Evolutionary conservation across 2,888 invertebrate genomes (phyloP).

Genomic region (Drosophila demipolita): DNA sequence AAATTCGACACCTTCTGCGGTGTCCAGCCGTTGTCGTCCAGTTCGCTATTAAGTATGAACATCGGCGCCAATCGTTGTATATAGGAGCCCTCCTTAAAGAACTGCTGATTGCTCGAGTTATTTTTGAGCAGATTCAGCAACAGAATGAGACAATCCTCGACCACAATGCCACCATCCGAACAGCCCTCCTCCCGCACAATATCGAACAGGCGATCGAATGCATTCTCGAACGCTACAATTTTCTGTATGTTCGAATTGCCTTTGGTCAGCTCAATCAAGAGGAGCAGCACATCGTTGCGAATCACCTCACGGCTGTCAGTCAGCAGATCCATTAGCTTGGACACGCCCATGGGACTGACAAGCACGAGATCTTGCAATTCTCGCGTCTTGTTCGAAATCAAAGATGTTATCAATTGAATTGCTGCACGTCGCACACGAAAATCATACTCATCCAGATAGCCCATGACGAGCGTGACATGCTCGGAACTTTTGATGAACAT

Average conservation of each 20-base stretch:
- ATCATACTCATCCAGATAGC: constrained; percentile 97
- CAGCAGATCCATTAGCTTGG: constrained; percentile 98
- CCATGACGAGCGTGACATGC: constrained; percentile 92
- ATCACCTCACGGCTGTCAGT: constrained; percentile 97
- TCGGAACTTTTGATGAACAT: constrained; percentile 97
- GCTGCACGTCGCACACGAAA: constrained; percentile 96
- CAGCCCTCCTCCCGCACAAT: constrained; percentile 96
- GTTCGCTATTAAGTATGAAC: constrained; percentile 90
- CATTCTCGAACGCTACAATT: constrained; percentile 99
- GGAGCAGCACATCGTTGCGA: constrained; percentile 95
- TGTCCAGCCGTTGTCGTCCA: constrained; percentile 93
- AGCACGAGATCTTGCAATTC: constrained; percentile 95
- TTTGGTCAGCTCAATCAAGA: constrained; percentile 95
- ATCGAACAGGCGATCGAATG: constrained; percentile 97
- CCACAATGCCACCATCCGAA: constrained; percentile 98
- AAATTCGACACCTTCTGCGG: constrained; percentile 98
- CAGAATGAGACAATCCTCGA: constrained; percentile 97
- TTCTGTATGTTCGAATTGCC: constrained; percentile 98
- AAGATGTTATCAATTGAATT: constrained; percentile 94
- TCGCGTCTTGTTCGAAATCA: constrained; percentile 93
- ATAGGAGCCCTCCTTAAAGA: constrained; percentile 99
- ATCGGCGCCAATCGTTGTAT: constrained; percentile 95
- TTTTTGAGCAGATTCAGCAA: constrained; percentile 97
- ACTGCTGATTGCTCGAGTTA: constrained; percentile 98
- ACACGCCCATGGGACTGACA: constrained; percentile 98